Percentiles rank a stretch among this genome's conserved stretches.
phyloP scores from a whole-genome alignment of 2,113 vertebrate species.

The Trogon melanurus region DNA sequence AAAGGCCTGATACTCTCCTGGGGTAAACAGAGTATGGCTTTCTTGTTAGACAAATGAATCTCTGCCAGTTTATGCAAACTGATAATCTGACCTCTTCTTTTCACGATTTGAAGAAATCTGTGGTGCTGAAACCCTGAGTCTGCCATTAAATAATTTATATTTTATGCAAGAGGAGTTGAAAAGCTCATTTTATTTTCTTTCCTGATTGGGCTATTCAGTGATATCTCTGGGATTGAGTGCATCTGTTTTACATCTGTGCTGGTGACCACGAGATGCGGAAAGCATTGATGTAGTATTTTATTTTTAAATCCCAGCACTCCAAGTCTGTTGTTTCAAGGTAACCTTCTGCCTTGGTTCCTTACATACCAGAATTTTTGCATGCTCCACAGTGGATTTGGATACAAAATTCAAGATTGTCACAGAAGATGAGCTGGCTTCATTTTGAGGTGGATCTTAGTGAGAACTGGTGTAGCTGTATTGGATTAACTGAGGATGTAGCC shows the following conservation, averaged over 20 bases:
- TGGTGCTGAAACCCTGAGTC: constrained; percentile 13
- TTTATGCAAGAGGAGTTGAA: constrained; percentile 56
- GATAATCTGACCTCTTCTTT: not conserved
- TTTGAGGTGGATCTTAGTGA: not conserved
- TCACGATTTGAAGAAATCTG: not conserved
- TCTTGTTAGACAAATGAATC: not conserved
- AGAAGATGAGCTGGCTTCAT: not conserved
- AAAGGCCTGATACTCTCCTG: not conserved
- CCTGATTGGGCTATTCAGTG: constrained; percentile 70
- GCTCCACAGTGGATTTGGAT: not conserved
- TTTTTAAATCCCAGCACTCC: constrained; percentile 62
- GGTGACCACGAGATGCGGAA: constrained; percentile 6
- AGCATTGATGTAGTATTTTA: constrained; percentile 64
- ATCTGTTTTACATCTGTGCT: constrained; percentile 55
- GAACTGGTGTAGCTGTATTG: not conserved
- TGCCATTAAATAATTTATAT: constrained; percentile 53
- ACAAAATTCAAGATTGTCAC: not conserved
- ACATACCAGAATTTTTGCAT: not conserved
- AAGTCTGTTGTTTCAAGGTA: constrained; percentile 60
- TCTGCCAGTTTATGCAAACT: not conserved
- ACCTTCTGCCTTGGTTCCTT: constrained; percentile 52
- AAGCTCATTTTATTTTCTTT: constrained; percentile 26
- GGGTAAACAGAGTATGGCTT: fast-evolving
- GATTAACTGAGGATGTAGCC: not conserved
- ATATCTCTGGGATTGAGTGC: constrained; percentile 17